Conservation (phyloP, 2,888 invertebrate species). For the Nymphalis c-album region DNA sequence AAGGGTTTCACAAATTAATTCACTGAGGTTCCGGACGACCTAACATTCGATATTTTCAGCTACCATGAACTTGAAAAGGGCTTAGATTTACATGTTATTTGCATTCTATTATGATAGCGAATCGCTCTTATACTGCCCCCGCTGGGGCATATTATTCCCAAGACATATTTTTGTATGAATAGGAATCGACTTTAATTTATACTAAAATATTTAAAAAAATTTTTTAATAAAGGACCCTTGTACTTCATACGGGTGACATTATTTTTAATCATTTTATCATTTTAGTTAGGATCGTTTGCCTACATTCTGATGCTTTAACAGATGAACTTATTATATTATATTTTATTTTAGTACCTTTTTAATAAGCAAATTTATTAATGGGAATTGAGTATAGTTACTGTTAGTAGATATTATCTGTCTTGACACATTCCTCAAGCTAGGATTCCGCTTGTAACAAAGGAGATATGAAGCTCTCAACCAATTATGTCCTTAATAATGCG, state of each 20-base stretch:
- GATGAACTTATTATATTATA: too few species aligned
- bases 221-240: too few species aligned
- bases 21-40: conserved; percentile 9
- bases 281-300: too few species aligned
- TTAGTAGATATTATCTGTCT: not conserved
- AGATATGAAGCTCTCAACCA: not conserved
- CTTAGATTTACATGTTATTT: conserved; percentile 1
- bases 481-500: not conserved
- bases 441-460: not conserved
- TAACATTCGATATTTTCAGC: conserved; percentile 5
- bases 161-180: too few species aligned
- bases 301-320: too few species aligned
- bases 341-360: too few species aligned
- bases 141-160: not conserved
- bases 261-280: too few species aligned
- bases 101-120: not conserved
- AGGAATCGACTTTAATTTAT: too few species aligned
- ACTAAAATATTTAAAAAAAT: too few species aligned
- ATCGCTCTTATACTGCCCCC: not conserved
- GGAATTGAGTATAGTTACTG: too few species aligned
- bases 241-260: too few species aligned
- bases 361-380: too few species aligned
- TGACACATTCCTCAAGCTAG: not conserved
- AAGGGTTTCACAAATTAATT: conserved; percentile 28
- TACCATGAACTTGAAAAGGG: not conserved